Evolutionary conservation across 2,113 vertebrate genomes (phyloP).

Genomic region (Serinus canaria): DNA sequence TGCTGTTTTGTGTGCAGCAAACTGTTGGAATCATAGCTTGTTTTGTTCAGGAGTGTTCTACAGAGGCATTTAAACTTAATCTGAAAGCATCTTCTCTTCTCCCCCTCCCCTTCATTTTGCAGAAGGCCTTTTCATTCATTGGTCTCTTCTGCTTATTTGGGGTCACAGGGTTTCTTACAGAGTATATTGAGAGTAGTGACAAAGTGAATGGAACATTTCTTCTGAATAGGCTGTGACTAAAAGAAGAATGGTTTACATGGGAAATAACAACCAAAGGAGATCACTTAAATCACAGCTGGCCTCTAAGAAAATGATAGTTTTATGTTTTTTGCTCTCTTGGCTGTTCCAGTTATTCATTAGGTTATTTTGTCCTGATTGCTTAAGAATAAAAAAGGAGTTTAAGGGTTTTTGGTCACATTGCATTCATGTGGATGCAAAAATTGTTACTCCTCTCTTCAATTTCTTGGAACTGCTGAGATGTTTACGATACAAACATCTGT

Average conservation of each 20-base stretch:
- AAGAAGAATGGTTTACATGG: not conserved
- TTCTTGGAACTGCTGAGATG: not conserved
- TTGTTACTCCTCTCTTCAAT: not conserved
- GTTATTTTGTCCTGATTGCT: not conserved
- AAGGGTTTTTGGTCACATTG: not conserved
- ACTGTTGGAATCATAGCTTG: not conserved
- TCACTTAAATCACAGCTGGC: conserved; percentile 1
- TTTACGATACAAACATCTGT: not conserved
- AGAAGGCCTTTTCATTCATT: not conserved
- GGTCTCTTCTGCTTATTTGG: not conserved
- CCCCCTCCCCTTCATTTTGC: not conserved
- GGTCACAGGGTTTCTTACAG: not conserved
- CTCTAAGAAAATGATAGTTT: conserved; percentile 4
- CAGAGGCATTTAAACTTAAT: not conserved
- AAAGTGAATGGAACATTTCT: not conserved
- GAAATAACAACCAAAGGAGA: not conserved
- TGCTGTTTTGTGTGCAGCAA: not conserved
- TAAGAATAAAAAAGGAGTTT: not conserved
- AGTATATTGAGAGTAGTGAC: not conserved
- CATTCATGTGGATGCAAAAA: not conserved
- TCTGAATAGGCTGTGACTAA: not conserved
- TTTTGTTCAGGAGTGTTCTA: not conserved
- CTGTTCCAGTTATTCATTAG: not conserved
- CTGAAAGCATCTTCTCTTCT: not conserved
- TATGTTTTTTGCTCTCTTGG: not conserved